Percentiles rank a stretch among this genome's conserved stretches.
phyloP scores from a whole-genome alignment of 1,140 invertebrate genomes.

The Plutomurus gul region DNA sequence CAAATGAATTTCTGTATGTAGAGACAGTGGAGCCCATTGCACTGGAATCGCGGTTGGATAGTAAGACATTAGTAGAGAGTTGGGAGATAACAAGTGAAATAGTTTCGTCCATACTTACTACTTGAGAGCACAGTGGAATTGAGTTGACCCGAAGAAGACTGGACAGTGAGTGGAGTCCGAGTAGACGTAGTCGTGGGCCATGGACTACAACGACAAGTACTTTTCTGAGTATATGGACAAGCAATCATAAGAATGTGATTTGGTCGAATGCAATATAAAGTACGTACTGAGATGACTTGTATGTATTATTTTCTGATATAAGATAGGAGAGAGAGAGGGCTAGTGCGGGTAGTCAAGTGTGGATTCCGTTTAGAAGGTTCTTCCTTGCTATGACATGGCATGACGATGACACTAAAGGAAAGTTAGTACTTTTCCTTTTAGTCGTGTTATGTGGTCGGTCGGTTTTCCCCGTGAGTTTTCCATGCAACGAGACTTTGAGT shows the following conservation, averaged over 20 bases:
- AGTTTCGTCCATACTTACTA: no score
- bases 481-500: neutral
- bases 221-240: neutral
- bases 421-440: neutral
- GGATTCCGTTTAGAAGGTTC: neutral
- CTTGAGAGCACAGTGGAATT: no score
- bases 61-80: no score
- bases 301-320: neutral
- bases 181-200: no score
- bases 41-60: neutral
- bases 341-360: neutral
- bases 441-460: neutral
- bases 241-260: neutral
- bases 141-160: no score
- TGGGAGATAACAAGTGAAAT: no score
- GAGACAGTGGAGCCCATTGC: no score
- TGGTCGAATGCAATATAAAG: neutral
- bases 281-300: neutral
- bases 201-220: neutral
- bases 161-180: no score
- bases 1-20: neutral
- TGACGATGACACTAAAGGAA: neutral
- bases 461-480: neutral
- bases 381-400: neutral
- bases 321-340: neutral